phyloP scores from a whole-genome alignment of 2,113 vertebrate species.

The Notechis scutatus region DNA sequence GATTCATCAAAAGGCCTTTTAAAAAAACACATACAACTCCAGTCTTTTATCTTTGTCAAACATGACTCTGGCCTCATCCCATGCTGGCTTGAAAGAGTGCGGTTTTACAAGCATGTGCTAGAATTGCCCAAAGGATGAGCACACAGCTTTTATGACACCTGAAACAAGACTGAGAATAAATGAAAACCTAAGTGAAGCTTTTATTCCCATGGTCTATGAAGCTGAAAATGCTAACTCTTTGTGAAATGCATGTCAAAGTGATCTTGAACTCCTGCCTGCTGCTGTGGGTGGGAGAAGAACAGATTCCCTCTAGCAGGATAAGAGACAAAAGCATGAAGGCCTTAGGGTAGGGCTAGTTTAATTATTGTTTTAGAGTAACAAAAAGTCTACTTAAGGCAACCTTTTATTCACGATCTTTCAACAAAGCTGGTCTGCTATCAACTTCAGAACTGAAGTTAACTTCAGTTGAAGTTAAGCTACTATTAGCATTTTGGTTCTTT shows the following conservation, averaged over 20 bases:
- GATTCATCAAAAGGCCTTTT: not conserved
- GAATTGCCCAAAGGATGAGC: conserved; percentile 30
- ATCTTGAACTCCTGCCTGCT: conserved; percentile 28
- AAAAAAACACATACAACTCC: too few species aligned
- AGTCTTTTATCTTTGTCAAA: conserved; percentile 9
- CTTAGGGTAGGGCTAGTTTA: conserved; percentile 53
- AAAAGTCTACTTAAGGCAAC: conserved; percentile 31
- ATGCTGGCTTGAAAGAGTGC: not conserved
- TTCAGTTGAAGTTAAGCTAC: conserved; percentile 24
- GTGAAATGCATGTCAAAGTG: conserved; percentile 18
- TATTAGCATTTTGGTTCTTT: conserved; percentile 4
- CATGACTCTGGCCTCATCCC: not conserved
- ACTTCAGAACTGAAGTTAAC: not conserved
- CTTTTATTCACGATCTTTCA: conserved; percentile 41
- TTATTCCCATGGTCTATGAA: conserved; percentile 8
- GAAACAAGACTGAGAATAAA: conserved; percentile 36
- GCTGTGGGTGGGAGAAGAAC: conserved; percentile 40
- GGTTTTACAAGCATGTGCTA: conserved; percentile 15
- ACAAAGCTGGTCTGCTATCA: conserved; percentile 5
- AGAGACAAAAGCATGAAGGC: conserved; percentile 37
- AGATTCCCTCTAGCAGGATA: conserved; percentile 40
- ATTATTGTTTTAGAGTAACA: conserved; percentile 52
- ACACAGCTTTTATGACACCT: conserved; percentile 37
- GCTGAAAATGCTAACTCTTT: conserved; percentile 50
- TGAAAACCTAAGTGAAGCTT: conserved; percentile 34